Evolutionary conservation across 2,797 vertebrate species (phyloP), one percentile per base, ranked within the genome.

Genomic region (Acrossocheilus wenchowensis): DNA sequence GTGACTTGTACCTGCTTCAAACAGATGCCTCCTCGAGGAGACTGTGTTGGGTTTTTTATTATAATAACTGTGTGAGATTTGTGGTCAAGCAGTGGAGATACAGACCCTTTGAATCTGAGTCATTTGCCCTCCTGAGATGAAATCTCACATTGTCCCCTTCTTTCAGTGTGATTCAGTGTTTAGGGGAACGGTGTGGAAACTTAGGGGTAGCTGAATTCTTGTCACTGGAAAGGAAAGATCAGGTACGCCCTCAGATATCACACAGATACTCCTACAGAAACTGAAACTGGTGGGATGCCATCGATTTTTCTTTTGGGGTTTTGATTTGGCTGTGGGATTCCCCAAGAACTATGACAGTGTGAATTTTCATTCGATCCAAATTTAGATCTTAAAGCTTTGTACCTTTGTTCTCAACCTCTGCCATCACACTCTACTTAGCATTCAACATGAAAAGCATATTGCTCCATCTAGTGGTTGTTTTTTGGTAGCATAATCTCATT

Each of bases 161-260:
- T 72, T 83, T 57, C 11, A 50, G 69, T 5, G 74, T 87, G 64
- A 86, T 74, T 86, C 64, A 89, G 34, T 14, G 34, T 75, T 41
- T 30, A 83, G 21, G 11, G 57, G 23, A 41, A 26, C n/a, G 2
- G 0, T 15, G 66, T 87, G 87, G 87, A 88, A 90, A 88, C 36
- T 82, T 41, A 26, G 79, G 48, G 77, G 78, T 19, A 72, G 74
- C 7, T 88, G 34, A 79, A 7, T 75, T 52, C 11, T 57, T 88
- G 87, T 88, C 75, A 86, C 57, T 48, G 80, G 86, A 87, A 89
- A 86, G 19, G 81, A 83, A 86, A 83, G 66, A 21, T 89, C 57
- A 79, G 80, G 73, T 75, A 73, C 71, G 10, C 54, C 66, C 57
- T 68, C 71, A 73, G 64, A 85, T 71, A 34, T 86, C 39, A 66